A percentile compares a stretch with the other conserved stretches of the same genome.
Evolutionary conservation across 2,113 vertebrate genomes (phyloP).

Genomic region (Oreochromis aureus): DNA sequence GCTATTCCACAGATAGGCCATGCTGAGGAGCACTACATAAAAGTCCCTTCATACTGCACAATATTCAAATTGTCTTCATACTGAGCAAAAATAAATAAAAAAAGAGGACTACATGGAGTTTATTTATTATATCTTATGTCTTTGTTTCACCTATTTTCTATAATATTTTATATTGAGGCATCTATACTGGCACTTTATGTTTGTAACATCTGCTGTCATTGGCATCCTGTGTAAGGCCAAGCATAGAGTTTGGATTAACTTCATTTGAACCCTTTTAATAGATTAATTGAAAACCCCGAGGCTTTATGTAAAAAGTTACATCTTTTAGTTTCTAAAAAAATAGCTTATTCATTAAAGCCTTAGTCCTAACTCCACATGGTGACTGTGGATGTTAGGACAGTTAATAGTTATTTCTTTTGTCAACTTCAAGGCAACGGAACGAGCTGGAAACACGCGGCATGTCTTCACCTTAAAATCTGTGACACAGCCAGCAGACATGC

Average conservation of each 20-base stretch:
- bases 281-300: background rate
- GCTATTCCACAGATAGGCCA: slow-evolving; percentile 40
- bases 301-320: background rate
- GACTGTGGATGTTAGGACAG: background rate
- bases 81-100: background rate
- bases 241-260: background rate
- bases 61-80: background rate
- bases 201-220: background rate
- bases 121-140: background rate
- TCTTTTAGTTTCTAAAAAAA: background rate
- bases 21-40: background rate
- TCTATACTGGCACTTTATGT: background rate
- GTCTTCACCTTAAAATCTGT: background rate
- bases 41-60: background rate
- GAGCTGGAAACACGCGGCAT: accelerated
- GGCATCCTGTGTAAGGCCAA: background rate
- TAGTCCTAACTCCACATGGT: background rate
- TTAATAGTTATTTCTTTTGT: background rate
- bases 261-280: background rate
- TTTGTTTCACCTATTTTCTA: background rate
- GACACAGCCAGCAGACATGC: background rate
- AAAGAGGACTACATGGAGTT: background rate
- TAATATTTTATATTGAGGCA: background rate
- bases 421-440: background rate
- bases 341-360: accelerated